Percentiles rank a stretch among this genome's conserved stretches.
phyloP scores from a whole-genome alignment of 2,797 vertebrate genomes.

The Helarctos malayanus region DNA sequence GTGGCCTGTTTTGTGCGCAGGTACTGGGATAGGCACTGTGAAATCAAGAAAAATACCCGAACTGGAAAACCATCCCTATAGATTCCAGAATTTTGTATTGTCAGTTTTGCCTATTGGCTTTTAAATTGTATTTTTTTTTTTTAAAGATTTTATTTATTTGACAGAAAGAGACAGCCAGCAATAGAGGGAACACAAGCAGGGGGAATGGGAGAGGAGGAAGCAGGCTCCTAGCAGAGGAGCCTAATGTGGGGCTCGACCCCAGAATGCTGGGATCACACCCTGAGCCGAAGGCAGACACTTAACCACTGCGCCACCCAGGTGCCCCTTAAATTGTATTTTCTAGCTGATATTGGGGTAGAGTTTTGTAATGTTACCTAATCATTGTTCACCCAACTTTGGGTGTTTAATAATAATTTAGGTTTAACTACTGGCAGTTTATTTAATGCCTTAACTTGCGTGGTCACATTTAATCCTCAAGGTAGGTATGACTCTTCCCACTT shows the following conservation, averaged over 20 bases:
- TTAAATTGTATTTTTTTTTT: conserved; percentile 47
- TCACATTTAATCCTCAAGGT: conserved; percentile 59
- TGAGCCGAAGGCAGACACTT: too few species aligned
- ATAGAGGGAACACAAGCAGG: too few species aligned
- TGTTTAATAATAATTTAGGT: conserved; percentile 53
- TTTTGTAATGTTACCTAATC: conserved; percentile 40
- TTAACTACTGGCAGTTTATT: conserved; percentile 56
- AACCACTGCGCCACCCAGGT: too few species aligned
- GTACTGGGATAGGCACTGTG: not conserved
- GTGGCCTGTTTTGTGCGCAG: conserved; percentile 39
- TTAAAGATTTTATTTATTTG: too few species aligned
- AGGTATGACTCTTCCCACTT: conserved; percentile 65
- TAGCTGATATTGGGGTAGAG: not conserved
- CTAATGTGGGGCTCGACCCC: too few species aligned
- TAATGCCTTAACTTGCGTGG: conserved; percentile 54
- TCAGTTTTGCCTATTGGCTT: conserved; percentile 44
- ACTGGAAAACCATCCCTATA: not conserved
- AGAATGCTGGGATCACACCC: too few species aligned
- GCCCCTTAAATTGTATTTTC: conserved; percentile 55
- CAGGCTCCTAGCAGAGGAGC: too few species aligned
- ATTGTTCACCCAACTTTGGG: not conserved
- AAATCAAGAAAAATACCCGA: conserved; percentile 64
- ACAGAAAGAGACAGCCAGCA: too few species aligned
- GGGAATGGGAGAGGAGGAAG: too few species aligned
- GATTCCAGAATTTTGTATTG: conserved; percentile 42